Conservation (phyloP, 2,797 vertebrate genomes). For the Graptemys geographica region DNA sequence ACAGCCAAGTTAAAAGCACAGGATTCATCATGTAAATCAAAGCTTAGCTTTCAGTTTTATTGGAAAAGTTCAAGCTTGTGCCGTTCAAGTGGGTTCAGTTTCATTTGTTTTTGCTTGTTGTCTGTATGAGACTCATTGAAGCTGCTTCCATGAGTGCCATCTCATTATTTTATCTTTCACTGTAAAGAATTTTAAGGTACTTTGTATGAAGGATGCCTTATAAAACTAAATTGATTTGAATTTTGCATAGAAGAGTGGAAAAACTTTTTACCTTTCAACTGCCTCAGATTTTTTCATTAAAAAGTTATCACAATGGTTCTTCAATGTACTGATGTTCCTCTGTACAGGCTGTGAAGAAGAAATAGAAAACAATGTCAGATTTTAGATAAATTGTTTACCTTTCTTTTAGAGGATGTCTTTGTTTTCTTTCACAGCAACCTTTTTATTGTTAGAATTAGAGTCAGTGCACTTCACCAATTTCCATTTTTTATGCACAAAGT, state of each 20-base stretch:
- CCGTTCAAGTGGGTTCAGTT: neutral
- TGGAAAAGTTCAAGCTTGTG: neutral
- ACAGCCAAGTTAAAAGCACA: neutral
- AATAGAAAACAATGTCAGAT: neutral
- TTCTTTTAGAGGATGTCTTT: neutral
- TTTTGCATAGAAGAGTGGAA: neutral
- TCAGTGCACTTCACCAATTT: neutral
- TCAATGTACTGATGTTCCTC: neutral
- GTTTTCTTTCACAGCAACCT: neutral
- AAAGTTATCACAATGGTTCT: neutral
- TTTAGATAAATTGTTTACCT: neutral
- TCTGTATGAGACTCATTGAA: constrained; percentile 22
- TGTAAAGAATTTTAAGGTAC: neutral
- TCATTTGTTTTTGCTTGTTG: neutral
- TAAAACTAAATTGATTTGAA: constrained; percentile 29
- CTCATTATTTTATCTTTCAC: constrained; percentile 40
- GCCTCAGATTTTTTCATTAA: constrained; percentile 11
- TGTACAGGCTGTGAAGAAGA: neutral
- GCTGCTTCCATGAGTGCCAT: neutral
- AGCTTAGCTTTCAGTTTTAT: neutral
- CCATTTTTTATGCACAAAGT: neutral
- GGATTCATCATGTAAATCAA: neutral
- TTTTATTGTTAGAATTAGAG: neutral
- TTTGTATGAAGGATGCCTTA: neutral
- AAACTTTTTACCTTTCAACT: neutral